Evolutionary conservation across 2,113 vertebrate genomes (phyloP).

Genomic region (Rhinichthys klamathensis): DNA sequence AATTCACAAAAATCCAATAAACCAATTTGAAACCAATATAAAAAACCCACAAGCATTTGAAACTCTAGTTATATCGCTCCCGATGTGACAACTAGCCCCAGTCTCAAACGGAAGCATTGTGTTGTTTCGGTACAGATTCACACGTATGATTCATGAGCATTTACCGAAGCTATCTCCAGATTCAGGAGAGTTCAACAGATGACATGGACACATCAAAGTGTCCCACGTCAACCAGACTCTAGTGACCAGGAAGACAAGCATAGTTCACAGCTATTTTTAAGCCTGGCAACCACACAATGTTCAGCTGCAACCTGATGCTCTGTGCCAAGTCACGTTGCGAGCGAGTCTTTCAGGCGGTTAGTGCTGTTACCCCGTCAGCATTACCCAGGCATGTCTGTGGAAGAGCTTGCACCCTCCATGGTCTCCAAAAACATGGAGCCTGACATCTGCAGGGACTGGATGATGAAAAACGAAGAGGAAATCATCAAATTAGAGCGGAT

Average conservation of each 20-base stretch:
- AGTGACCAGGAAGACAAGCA: constrained; percentile 62
- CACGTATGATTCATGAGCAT: neutral
- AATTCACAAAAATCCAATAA: neutral
- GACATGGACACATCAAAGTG: constrained; percentile 7
- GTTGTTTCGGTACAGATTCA: neutral
- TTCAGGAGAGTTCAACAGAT: constrained; percentile 1
- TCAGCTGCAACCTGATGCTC: constrained; percentile 90
- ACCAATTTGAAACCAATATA: neutral
- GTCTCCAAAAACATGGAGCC: constrained; percentile 78
- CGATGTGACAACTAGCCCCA: neutral
- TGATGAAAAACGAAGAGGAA: constrained; percentile 67
- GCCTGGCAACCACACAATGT: constrained; percentile 83
- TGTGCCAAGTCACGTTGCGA: constrained; percentile 84
- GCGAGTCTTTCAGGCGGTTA: constrained; percentile 79
- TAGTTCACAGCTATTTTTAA: constrained; percentile 86
- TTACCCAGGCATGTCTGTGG: constrained; percentile 80
- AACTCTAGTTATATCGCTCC: neutral
- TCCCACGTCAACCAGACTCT: neutral
- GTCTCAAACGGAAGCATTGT: neutral
- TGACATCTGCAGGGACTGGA: constrained; percentile 64
- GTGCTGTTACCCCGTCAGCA: constrained; percentile 78
- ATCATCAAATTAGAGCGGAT: constrained; percentile 53
- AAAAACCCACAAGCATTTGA: neutral
- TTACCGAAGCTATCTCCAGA: neutral
- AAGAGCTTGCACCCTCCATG: constrained; percentile 67